Percentiles rank a stretch among this genome's conserved stretches.
Evolutionary conservation across 2,888 invertebrate genomes (phyloP).

Genomic region (Microplitis manilae): DNA sequence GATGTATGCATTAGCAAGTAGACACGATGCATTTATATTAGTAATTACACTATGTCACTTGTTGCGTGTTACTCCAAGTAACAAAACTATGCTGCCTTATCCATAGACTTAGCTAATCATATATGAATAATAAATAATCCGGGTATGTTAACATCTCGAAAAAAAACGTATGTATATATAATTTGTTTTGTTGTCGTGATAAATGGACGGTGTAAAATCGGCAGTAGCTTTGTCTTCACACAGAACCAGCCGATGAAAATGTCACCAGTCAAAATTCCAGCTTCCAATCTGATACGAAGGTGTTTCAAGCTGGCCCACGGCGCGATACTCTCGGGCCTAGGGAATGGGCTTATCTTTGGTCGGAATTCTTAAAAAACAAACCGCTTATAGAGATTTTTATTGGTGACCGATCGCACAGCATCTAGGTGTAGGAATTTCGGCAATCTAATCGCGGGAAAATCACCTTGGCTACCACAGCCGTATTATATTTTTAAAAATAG

Average conservation of each 20-base stretch:
- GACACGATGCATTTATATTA: no score
- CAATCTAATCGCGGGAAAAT: constrained; percentile 39
- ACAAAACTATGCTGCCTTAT: no score
- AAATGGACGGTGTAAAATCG: constrained; percentile 3
- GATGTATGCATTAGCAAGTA: no score
- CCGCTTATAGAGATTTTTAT: constrained; percentile 22
- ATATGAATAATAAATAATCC: no score
- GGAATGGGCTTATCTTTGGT: constrained; percentile 19
- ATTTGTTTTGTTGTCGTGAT: not conserved
- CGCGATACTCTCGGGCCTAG: not conserved
- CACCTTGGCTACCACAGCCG: constrained; percentile 34
- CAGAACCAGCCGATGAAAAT: constrained; percentile 36
- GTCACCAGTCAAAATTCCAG: constrained; percentile 45
- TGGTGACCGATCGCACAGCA: constrained; percentile 25
- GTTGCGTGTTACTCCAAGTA: no score
- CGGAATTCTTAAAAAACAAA: constrained; percentile 31
- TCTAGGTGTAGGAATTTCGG: constrained; percentile 29
- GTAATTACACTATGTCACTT: no score
- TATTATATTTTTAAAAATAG: constrained; percentile 13
- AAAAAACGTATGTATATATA: no score
- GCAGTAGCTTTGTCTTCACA: constrained; percentile 19
- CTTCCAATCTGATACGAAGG: constrained; percentile 41
- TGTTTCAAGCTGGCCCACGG: constrained; percentile 2
- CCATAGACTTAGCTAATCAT: no score
- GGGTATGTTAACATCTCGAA: no score